Evolutionary conservation across 2,113 vertebrate species (phyloP).

Genomic region (Seriola aureovittata): DNA sequence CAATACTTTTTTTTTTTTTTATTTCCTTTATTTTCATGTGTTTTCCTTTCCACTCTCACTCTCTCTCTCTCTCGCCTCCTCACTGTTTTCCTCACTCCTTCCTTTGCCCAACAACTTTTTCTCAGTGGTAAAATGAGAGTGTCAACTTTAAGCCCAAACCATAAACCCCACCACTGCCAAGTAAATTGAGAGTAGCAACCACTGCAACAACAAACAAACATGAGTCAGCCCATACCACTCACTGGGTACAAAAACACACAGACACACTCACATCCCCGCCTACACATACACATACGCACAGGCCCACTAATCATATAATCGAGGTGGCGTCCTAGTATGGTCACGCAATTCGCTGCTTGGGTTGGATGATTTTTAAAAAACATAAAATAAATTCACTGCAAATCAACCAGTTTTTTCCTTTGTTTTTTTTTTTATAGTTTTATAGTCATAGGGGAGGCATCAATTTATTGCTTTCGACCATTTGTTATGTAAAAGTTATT

Average conservation of each 20-base stretch:
- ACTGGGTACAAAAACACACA: background rate
- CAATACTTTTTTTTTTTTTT: background rate
- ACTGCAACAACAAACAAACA: conserved; percentile 61
- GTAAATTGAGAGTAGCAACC: conserved; percentile 73
- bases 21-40: background rate
- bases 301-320: conserved; percentile 11
- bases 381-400: no score
- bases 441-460: background rate
- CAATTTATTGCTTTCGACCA: background rate
- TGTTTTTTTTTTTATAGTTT: background rate
- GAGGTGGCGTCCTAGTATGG: background rate
- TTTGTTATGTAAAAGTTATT: background rate
- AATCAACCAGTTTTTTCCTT: background rate
- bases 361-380: background rate
- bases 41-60: background rate
- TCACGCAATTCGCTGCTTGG: background rate
- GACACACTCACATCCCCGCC: background rate
- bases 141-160: conserved; percentile 74
- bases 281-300: conserved; percentile 16
- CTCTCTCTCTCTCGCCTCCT: conserved; percentile 13
- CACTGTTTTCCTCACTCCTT: background rate
- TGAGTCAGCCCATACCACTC: conserved; percentile 34
- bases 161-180: conserved; percentile 47
- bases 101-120: conserved; percentile 50
- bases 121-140: conserved; percentile 86